Conservation (phyloP, 2,797 vertebrate species). For the Oryzias dopingdopingensis region DNA sequence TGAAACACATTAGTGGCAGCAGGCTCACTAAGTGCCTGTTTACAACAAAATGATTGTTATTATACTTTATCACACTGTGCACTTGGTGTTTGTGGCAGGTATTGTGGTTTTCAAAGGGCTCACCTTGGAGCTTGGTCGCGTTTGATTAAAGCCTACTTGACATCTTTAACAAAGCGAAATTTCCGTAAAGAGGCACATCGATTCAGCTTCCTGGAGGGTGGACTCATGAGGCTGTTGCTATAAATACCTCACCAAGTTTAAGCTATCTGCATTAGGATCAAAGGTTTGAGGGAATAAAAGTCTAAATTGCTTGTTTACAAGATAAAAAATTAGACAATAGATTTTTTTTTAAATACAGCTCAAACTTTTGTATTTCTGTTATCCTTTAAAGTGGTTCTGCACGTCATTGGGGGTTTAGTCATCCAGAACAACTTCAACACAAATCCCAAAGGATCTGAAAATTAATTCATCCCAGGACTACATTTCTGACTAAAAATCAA, state of each 20-base stretch:
- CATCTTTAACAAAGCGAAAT: constrained; percentile 16
- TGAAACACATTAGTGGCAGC: no score
- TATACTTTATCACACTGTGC: no score
- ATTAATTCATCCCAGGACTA: constrained; percentile 14
- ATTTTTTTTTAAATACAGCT: background rate
- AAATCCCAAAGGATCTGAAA: constrained; percentile 13
- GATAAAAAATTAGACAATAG: constrained; percentile 2
- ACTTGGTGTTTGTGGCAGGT: background rate
- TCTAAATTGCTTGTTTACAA: background rate
- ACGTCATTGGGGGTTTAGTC: constrained; percentile 34
- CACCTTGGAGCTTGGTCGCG: constrained; percentile 3
- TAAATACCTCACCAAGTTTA: constrained; percentile 14
- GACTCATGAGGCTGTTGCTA: constrained; percentile 14
- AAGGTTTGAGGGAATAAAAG: background rate
- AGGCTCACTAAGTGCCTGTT: no score
- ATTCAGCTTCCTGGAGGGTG: constrained; percentile 32
- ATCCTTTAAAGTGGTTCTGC: constrained; percentile 8
- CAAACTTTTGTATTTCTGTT: background rate
- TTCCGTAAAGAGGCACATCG: constrained; percentile 27
- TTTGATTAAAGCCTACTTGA: constrained; percentile 15
- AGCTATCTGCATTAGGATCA: constrained; percentile 3
- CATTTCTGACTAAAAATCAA: constrained; percentile 37
- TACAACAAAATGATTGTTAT: no score
- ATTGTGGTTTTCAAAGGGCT: constrained; percentile 10
- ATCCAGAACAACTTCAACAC: constrained; percentile 5